Conservation (phyloP, 2,888 invertebrate species). For the Amblyjoppa proteus region DNA sequence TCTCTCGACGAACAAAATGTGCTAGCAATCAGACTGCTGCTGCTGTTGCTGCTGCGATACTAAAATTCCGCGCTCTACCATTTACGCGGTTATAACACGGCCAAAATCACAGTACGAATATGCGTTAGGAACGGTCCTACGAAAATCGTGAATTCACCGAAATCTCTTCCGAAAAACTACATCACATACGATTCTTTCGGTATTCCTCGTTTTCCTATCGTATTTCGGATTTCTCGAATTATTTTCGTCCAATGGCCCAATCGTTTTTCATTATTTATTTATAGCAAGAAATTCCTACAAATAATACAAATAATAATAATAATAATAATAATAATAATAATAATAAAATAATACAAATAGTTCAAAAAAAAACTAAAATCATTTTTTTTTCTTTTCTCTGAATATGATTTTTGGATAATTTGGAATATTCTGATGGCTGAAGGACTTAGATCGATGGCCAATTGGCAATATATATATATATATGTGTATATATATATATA, state of each 20-base stretch:
- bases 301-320: too few relatives aligned
- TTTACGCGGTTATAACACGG: slow-evolving; percentile 6
- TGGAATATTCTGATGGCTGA: too few relatives aligned
- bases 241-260: neutral
- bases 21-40: neutral
- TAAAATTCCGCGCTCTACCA: neutral
- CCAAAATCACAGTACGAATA: neutral
- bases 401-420: too few relatives aligned
- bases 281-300: neutral
- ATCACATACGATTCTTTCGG: neutral
- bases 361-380: too few relatives aligned
- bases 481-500: too few relatives aligned
- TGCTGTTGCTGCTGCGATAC: neutral
- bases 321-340: too few relatives aligned
- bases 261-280: neutral
- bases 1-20: slow-evolving; percentile 42
- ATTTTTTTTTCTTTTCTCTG: too few relatives aligned
- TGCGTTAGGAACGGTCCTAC: neutral
- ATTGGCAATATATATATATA: too few relatives aligned
- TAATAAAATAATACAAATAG: too few relatives aligned
- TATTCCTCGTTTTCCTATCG: neutral
- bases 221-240: neutral
- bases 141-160: neutral
- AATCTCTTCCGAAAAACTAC: neutral
- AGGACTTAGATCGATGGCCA: too few relatives aligned